Percentiles rank a stretch among this genome's conserved stretches.
Evolutionary conservation across 2,797 vertebrate genomes (phyloP).

Genomic region (Argya squamiceps): DNA sequence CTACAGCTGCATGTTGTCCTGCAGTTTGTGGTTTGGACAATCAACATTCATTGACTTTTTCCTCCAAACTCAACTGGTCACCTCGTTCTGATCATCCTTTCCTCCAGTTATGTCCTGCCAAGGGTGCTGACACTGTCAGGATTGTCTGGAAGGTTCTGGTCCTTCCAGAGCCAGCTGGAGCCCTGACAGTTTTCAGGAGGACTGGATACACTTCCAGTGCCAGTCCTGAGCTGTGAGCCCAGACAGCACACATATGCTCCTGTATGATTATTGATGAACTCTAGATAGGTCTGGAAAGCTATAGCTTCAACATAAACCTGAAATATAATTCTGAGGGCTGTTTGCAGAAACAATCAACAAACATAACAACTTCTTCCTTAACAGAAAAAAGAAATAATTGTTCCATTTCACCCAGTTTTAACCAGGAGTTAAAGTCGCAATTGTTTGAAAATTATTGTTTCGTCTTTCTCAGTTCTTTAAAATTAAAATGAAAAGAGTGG

Average conservation of each 20-base stretch:
- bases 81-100: not conserved
- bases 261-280: not conserved
- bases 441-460: not conserved
- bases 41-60: not conserved
- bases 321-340: not conserved
- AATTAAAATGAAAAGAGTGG: not conserved
- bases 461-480: not conserved
- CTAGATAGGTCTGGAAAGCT: not conserved
- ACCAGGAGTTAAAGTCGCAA: not conserved
- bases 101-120: not conserved
- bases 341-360: not conserved
- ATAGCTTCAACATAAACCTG: not conserved
- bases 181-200: not conserved
- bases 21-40: not conserved
- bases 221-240: not conserved
- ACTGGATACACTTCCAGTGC: not conserved
- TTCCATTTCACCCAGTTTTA: not conserved
- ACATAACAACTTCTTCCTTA: not conserved
- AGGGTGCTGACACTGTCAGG: not conserved
- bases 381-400: not conserved
- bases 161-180: not conserved
- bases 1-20: not conserved
- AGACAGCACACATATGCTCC: accelerated
- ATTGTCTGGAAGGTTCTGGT: not conserved
- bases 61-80: not conserved